phyloP scores from a whole-genome alignment of 2,113 vertebrate genomes.

The Empidonax traillii region DNA sequence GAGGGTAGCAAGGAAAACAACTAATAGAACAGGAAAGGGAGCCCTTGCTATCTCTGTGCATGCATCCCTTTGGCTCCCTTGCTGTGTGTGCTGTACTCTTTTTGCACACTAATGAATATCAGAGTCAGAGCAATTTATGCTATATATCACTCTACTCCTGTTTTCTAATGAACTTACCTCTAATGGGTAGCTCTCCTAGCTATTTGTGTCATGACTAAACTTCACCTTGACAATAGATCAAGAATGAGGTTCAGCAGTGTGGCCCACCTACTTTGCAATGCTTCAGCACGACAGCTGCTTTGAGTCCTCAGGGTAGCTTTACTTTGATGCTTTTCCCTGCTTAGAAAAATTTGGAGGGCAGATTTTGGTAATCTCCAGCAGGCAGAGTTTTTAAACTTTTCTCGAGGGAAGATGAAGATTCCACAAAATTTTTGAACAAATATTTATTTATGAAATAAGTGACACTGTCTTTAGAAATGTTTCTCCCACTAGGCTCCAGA shows the following conservation, averaged over 20 bases:
- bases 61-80: background rate
- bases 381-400: slow-evolving; percentile 31
- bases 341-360: slow-evolving; percentile 13
- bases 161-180: slow-evolving; percentile 25
- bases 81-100: background rate
- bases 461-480: slow-evolving; percentile 2
- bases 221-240: slow-evolving; percentile 57
- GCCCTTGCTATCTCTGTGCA: background rate
- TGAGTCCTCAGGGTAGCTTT: slow-evolving; percentile 35
- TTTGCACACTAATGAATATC: slow-evolving; percentile 22
- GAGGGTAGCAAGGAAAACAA: background rate
- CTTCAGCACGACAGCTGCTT: slow-evolving; percentile 4
- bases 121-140: slow-evolving; percentile 19
- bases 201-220: slow-evolving; percentile 14
- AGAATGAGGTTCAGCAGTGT: slow-evolving; percentile 3
- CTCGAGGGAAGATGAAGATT: slow-evolving; percentile 37
- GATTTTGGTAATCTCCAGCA: slow-evolving; percentile 51
- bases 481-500: background rate
- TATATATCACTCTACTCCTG: background rate
- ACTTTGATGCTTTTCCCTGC: slow-evolving; percentile 46
- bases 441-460: slow-evolving; percentile 26
- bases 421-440: slow-evolving; percentile 22
- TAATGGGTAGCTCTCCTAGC: background rate
- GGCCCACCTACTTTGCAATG: slow-evolving; percentile 12
- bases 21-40: background rate